A percentile compares a stretch with the other conserved stretches of the same genome.
Conservation (phyloP, 2,797 vertebrate species). For the Megaceryle alcyon region DNA sequence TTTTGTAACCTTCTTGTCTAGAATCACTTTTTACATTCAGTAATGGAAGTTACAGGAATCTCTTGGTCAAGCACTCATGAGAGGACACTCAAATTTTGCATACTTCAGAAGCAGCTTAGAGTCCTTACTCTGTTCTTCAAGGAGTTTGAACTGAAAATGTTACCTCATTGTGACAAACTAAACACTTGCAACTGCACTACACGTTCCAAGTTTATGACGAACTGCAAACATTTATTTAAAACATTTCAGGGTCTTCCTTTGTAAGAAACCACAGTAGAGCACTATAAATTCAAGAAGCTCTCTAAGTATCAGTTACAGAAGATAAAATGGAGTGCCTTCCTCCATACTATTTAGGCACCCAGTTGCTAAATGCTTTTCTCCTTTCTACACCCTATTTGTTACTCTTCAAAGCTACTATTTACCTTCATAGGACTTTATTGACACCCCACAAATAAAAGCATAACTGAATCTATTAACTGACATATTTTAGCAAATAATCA, state of each 20-base stretch:
- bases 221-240: constrained; percentile 14
- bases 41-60: neutral
- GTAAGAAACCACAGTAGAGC: neutral
- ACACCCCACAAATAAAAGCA: neutral
- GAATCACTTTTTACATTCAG: neutral
- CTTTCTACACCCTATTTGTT: neutral
- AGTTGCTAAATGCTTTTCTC: neutral
- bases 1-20: neutral
- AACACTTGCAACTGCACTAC: neutral
- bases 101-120: neutral
- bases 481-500: neutral
- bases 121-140: neutral
- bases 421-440: neutral
- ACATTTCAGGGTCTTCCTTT: neutral
- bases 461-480: neutral
- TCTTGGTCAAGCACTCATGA: neutral
- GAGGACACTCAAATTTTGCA: neutral
- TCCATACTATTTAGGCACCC: neutral
- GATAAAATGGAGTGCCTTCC: neutral
- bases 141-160: neutral
- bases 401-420: neutral
- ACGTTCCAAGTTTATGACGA: neutral
- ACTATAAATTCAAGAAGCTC: neutral
- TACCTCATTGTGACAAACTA: neutral
- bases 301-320: neutral